Evolutionary conservation across 2,888 invertebrate species (phyloP).

Genomic region (Ctena decussata): DNA sequence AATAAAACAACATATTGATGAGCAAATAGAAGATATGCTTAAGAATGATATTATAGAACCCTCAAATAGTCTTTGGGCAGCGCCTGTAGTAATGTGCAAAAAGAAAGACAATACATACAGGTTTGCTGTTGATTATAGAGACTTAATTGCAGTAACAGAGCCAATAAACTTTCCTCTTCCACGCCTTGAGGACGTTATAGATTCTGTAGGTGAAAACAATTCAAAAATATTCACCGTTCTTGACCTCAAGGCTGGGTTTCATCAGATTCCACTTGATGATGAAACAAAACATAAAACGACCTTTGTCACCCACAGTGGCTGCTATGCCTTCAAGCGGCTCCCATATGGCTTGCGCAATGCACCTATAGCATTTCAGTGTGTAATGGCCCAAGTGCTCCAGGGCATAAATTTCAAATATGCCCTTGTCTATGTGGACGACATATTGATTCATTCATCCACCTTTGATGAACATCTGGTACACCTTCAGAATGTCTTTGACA

Average conservation of each 20-base stretch:
- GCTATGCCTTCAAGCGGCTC: constrained; percentile 32
- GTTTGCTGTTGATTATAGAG: constrained; percentile 59
- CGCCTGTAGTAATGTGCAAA: constrained; percentile 57
- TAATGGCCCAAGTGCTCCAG: constrained; percentile 31
- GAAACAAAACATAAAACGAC: constrained; percentile 35
- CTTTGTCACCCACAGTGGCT: constrained; percentile 39
- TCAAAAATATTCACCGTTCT: constrained; percentile 36
- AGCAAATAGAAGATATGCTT: constrained; percentile 53
- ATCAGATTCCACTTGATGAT: constrained; percentile 44
- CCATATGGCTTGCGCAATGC: constrained; percentile 38
- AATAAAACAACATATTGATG: constrained; percentile 31
- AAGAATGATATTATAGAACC: constrained; percentile 58
- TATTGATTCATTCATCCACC: constrained; percentile 41
- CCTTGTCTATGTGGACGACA: constrained; percentile 67
- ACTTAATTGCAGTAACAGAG: constrained; percentile 25
- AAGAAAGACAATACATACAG: constrained; percentile 50
- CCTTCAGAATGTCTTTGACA: constrained; percentile 37
- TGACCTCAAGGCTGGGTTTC: constrained; percentile 33
- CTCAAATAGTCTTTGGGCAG: constrained; percentile 50
- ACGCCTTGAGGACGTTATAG: constrained; percentile 35
- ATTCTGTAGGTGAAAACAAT: constrained; percentile 31
- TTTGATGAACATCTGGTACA: constrained; percentile 40
- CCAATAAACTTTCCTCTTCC: constrained; percentile 56
- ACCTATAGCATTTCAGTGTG: constrained; percentile 35
- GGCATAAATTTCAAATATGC: constrained; percentile 57